phyloP scores from a whole-genome alignment of 1,140 invertebrate genomes.

The Drosophila littoralis region DNA sequence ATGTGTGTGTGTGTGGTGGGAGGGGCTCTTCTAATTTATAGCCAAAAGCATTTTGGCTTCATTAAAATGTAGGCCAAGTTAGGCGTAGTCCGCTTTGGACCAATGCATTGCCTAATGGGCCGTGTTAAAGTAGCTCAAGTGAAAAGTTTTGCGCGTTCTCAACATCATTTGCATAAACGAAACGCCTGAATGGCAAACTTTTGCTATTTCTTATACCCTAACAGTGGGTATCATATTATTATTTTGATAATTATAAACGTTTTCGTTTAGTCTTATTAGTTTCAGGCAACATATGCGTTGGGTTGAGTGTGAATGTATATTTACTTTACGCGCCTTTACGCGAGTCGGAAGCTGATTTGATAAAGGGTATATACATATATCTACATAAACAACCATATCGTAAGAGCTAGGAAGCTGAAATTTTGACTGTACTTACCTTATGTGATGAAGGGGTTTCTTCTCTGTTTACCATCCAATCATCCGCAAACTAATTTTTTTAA shows the following conservation, averaged over 20 bases:
- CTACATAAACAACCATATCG: no score
- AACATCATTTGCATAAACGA: constrained; percentile 69
- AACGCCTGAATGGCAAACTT: constrained; percentile 31
- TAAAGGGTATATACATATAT: no score
- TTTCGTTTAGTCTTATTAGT: background rate
- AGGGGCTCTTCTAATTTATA: constrained; percentile 64
- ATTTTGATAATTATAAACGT: background rate
- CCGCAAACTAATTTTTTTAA: no score
- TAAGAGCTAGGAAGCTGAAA: no score
- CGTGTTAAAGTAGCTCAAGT: constrained; percentile 72
- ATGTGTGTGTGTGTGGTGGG: background rate
- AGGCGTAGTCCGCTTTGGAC: constrained; percentile 51
- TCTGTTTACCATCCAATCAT: no score
- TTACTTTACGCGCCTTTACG: no score
- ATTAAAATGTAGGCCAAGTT: constrained; percentile 61
- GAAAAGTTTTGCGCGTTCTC: constrained; percentile 66
- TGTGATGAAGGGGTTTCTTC: no score
- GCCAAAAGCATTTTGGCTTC: constrained; percentile 67
- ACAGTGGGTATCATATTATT: background rate
- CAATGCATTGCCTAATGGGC: constrained; percentile 73
- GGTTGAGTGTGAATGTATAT: no score
- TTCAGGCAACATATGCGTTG: no score
- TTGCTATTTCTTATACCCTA: background rate
- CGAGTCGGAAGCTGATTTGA: no score
- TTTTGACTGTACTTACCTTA: no score